phyloP scores from a whole-genome alignment of 2,797 vertebrate species.

The Cynodonichthys magdalenae region DNA sequence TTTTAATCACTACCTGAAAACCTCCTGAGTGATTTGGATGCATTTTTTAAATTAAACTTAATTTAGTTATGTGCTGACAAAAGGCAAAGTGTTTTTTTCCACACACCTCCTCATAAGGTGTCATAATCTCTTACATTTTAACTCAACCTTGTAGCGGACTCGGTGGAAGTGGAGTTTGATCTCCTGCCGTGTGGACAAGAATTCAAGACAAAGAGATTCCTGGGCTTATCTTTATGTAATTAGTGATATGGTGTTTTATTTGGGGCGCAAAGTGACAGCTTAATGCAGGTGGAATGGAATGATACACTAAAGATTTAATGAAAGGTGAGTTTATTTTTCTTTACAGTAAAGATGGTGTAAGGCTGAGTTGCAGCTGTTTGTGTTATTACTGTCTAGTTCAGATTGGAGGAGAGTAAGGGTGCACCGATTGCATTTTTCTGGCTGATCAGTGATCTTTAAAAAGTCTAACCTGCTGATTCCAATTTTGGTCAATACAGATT shows the following conservation, averaged over 20 bases:
- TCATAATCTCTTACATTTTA: constrained; percentile 76
- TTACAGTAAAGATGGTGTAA: background rate
- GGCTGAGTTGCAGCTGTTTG: background rate
- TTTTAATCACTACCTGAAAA: background rate
- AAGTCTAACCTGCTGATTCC: no score
- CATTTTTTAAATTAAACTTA: constrained; percentile 21
- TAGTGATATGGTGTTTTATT: constrained; percentile 26
- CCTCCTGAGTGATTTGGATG: background rate
- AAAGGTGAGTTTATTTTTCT: constrained; percentile 58
- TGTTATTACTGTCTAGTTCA: background rate
- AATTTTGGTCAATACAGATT: no score
- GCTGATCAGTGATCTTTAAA: no score
- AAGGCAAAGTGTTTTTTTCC: constrained; percentile 27
- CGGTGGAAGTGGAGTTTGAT: constrained; percentile 77
- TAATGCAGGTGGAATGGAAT: constrained; percentile 25
- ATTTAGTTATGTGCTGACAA: constrained; percentile 21
- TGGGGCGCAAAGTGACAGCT: background rate
- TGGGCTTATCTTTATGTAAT: background rate
- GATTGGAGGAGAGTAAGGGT: background rate
- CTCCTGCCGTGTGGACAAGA: constrained; percentile 23
- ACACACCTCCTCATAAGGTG: constrained; percentile 30
- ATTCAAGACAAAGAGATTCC: constrained; percentile 7
- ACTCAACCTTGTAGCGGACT: constrained; percentile 43
- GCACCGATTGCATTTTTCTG: no score
- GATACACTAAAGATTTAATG: constrained; percentile 10